Percentiles rank a stretch among this genome's conserved stretches.
Conservation (phyloP, 2,113 vertebrate species). For the Vidua macroura region DNA sequence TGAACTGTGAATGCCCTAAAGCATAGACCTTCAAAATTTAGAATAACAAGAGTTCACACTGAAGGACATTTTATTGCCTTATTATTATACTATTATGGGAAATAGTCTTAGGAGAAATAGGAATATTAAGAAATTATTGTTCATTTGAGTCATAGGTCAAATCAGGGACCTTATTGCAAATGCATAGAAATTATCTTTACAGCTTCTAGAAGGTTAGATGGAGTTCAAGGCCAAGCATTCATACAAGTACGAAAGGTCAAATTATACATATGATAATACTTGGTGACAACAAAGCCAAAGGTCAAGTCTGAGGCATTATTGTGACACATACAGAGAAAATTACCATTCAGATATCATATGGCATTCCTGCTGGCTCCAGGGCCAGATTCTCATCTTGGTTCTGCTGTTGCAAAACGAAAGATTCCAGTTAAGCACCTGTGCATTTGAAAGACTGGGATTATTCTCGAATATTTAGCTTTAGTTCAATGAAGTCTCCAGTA, state of each 20-base stretch:
- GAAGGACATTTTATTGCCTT: slow-evolving; percentile 57
- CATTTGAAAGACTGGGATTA: not conserved
- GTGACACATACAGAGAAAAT: slow-evolving; percentile 57
- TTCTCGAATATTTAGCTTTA: not conserved
- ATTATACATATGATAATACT: slow-evolving; percentile 64
- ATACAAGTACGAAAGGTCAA: slow-evolving; percentile 42
- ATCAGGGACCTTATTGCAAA: slow-evolving; percentile 42
- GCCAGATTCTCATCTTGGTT: slow-evolving; percentile 27
- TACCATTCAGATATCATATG: slow-evolving; percentile 57
- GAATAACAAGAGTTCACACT: slow-evolving; percentile 43
- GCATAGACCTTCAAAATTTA: slow-evolving; percentile 32
- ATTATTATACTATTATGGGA: slow-evolving; percentile 28
- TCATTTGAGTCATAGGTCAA: slow-evolving; percentile 58
- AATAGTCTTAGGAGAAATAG: slow-evolving; percentile 42
- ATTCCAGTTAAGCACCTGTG: not conserved
- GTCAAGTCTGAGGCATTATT: slow-evolving; percentile 52
- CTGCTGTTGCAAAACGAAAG: not conserved
- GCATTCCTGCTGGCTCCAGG: not conserved
- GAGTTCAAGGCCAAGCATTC: slow-evolving; percentile 64
- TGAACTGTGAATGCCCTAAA: slow-evolving; percentile 27
- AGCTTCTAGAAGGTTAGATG: slow-evolving; percentile 49
- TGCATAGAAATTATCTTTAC: slow-evolving; percentile 58
- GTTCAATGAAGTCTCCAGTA: not conserved
- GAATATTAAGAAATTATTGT: slow-evolving; percentile 65
- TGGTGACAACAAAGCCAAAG: slow-evolving; percentile 65